These are phyloP conservation scores for Lepilemur ruficaudatus DNA, from an alignment of 2,797 vertebrate species.

Conservation along the genomic window DNA sequence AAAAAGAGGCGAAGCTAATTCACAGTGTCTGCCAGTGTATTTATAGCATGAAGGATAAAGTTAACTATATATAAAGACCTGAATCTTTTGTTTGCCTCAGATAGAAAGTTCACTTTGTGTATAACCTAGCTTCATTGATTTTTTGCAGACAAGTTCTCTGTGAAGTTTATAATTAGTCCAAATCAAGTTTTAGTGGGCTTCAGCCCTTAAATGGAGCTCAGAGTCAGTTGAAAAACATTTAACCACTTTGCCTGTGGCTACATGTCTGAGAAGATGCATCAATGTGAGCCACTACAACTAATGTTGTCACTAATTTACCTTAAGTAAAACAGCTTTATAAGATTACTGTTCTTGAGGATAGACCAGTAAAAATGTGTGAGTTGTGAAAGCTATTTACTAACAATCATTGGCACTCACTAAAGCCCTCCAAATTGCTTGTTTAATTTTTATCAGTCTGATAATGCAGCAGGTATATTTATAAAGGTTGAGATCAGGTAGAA, in stretches of 20 bases:
- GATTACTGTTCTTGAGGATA: not conserved
- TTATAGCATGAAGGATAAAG: not conserved
- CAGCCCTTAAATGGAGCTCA: not conserved
- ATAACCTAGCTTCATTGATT: not conserved
- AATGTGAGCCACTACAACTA: not conserved
- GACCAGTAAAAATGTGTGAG: not conserved
- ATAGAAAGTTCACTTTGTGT: not conserved
- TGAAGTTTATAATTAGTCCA: conserved; percentile 15
- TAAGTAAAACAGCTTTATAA: not conserved
- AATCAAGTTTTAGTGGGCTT: not conserved
- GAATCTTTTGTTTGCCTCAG: not conserved
- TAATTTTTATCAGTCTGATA: not conserved
- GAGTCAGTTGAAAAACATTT: conserved; percentile 21
- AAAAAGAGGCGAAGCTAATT: not conserved
- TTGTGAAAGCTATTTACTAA: not conserved
- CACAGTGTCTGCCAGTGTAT: not conserved
- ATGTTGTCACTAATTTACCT: not conserved
- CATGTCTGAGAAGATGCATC: not conserved
- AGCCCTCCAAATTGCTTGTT: not conserved
- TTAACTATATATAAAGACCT: not conserved
- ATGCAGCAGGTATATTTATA: not conserved
- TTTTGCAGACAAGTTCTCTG: not conserved
- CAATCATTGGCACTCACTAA: not conserved
- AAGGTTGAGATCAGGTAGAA: not conserved
- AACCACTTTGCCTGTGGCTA: not conserved